Base-by-base conservation (phyloP, 1,140 invertebrate genomes). In the Leptopilina clavipes region DNA sequence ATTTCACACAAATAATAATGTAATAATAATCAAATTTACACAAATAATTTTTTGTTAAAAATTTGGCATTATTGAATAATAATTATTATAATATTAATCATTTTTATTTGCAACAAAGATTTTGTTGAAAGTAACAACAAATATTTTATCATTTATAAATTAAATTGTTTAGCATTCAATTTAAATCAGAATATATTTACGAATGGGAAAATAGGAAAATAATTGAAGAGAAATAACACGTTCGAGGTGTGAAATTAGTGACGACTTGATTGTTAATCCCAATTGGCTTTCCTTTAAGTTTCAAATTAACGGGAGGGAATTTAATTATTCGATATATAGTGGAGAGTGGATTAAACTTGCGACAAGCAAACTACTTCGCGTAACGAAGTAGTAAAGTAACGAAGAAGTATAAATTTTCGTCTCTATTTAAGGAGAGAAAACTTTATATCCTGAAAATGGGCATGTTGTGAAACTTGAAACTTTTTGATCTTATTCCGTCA, bases 201-300 rank as follows among this genome's bases (percentile, higher is more conserved):
- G 1, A 18, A 5, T 56, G 52, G n/a, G n/a, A n/a, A n/a, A n/a
- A n/a, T n/a, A n/a, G n/a, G n/a, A 10, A 19, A n/a, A 56, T 56
- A 18, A 19, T 56, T 56, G 18, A 56, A 56, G 6, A 56, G 8
- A 48, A 48, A n/a, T 14, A 48, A 1, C 0, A 44, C 2, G 10
- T 11, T 56, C 18, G 12, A 65, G 25, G 59, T 65, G 59, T 65
- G 22, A 65, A 65, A 65, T 65, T 37, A 22, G 22, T n/a, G 25
- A 65, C 25, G 59, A 31, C 59, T 65, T 65, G 25, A 65, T 65
- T 65, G 22, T 65, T 31, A 65, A 65, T 65, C 59, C 54, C 54
- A 22, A 65, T 31, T 65, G 22, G 22, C 59, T 65, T 31, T 65
- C 22, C 59, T 65, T 65, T 37, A 31, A 65, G 59, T 65, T n/a